Evolutionary conservation across 2,113 vertebrate species (phyloP), one percentile per base, ranked within the genome.

Genomic region (Phalacrocorax carbo): DNA sequence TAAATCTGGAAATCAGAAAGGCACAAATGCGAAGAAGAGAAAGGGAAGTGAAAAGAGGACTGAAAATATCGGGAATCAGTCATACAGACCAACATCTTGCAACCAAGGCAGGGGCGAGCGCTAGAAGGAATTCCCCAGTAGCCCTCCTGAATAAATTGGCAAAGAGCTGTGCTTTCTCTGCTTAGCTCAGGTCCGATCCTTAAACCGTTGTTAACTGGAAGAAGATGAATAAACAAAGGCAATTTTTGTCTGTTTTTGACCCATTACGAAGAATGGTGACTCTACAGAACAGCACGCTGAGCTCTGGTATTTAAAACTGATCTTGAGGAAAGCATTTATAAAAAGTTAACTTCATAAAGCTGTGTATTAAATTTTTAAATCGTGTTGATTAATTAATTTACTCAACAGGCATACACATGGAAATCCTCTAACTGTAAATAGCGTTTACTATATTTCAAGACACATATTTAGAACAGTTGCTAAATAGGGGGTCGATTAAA

Each of bases 401-500:
- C 9, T 87, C 48, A 75, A 60, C 49, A 32, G 36, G 25, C 26
- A 57, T 57, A 60, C 17, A 64, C 4, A 22, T 26, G 5, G 23
- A 93, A 90, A 71, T 55, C 13, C 65, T 79, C 32, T 61, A 82
- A 64, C 3, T 61, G 23, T 60, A 80, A 94, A 52, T 32, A 88
- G 8, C 38, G 46, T 75, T 83, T 75, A 54, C 21, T 62, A 1
- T 57, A 49, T 82, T 93, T 92, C n/a, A 81, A 57, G 30, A 46
- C 38, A 76, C 3, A 70, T 58, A 55, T 85, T 86, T 75, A 51
- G 36, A 89, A 64, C 36, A 58, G 9, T 48, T 68, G 91, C 84
- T 95, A 96, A 93, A 82, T 20, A 94, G 49, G n/a, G n/a, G 17
- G 36, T 48, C 71, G 78, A 94, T 90, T 69, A 77, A 94, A 79